Conservation (phyloP, 2,113 vertebrate species). For the Trogon surrucura region DNA sequence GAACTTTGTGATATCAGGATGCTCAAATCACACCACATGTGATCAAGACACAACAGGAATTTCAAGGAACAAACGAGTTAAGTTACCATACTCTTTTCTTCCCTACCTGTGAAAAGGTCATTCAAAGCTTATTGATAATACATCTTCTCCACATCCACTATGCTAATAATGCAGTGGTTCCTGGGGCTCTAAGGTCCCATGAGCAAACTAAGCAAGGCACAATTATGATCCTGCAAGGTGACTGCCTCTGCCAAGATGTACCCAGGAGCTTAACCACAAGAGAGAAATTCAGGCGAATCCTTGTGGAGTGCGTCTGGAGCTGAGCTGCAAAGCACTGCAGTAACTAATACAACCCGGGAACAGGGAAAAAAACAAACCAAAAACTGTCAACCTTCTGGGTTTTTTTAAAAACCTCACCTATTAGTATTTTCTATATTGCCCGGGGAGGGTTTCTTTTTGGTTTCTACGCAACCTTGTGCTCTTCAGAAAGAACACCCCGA, state of each 20-base stretch:
- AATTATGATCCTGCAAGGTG: accelerated
- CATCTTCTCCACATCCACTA: accelerated
- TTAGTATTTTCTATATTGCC: accelerated
- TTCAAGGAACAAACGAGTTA: background rate
- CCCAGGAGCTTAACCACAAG: background rate
- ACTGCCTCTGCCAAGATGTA: background rate
- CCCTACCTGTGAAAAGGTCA: background rate
- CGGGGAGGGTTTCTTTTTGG: accelerated
- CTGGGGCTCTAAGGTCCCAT: accelerated
- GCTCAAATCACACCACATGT: accelerated
- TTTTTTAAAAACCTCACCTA: background rate
- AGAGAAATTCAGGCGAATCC: too few species aligned
- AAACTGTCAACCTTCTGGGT: too few species aligned
- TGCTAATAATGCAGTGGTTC: accelerated
- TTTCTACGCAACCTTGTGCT: background rate
- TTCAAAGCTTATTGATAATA: background rate
- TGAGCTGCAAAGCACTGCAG: too few species aligned
- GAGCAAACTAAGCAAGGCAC: background rate
- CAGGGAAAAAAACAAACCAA: background rate
- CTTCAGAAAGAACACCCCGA: too few species aligned
- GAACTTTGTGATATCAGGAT: background rate
- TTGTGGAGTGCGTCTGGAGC: accelerated
- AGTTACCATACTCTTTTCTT: accelerated
- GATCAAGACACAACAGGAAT: accelerated
- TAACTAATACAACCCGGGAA: background rate